Conservation (phyloP, 2,888 invertebrate genomes). For the Acrocyrtus sp. region DNA sequence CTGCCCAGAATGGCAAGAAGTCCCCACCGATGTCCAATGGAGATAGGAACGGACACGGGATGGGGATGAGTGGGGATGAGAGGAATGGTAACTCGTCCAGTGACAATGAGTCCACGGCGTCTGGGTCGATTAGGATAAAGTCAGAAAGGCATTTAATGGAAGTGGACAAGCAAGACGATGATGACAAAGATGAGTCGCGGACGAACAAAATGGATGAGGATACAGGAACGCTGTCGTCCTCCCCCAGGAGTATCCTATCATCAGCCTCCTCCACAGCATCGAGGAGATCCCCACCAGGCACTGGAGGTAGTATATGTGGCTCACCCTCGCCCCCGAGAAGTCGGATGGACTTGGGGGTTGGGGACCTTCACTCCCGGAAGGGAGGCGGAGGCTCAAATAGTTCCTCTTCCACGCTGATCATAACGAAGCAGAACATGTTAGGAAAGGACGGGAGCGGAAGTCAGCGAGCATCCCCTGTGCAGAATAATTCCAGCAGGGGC, state of each 20-base stretch:
- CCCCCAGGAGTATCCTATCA: conserved; percentile 49
- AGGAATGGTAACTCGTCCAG: conserved; percentile 36
- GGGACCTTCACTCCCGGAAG: neutral
- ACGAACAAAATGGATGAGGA: conserved; percentile 54
- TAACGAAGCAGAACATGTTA: conserved; percentile 53
- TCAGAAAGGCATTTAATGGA: conserved; percentile 50
- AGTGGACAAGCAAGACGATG: conserved; percentile 42
- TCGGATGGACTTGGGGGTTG: conserved; percentile 32
- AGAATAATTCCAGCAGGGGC: conserved; percentile 38
- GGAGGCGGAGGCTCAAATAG: conserved; percentile 32
- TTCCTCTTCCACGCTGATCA: conserved; percentile 54
- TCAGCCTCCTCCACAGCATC: conserved; percentile 55
- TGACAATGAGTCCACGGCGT: conserved; percentile 48
- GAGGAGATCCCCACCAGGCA: conserved; percentile 38
- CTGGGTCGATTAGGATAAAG: conserved; percentile 51
- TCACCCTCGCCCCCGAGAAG: conserved; percentile 45
- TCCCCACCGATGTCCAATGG: conserved; percentile 19
- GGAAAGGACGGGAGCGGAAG: conserved; percentile 41
- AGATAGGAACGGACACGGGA: conserved; percentile 22
- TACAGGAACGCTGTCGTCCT: conserved; percentile 38
- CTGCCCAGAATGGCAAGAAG: conserved; percentile 16
- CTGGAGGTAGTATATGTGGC: conserved; percentile 24
- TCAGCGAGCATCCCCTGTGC: conserved; percentile 50
- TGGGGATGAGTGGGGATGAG: conserved; percentile 20
- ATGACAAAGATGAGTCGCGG: conserved; percentile 42